Percentiles rank a stretch among this genome's conserved stretches.
Evolutionary conservation across 2,113 vertebrate species (phyloP).

Genomic region (Thermophis baileyi): DNA sequence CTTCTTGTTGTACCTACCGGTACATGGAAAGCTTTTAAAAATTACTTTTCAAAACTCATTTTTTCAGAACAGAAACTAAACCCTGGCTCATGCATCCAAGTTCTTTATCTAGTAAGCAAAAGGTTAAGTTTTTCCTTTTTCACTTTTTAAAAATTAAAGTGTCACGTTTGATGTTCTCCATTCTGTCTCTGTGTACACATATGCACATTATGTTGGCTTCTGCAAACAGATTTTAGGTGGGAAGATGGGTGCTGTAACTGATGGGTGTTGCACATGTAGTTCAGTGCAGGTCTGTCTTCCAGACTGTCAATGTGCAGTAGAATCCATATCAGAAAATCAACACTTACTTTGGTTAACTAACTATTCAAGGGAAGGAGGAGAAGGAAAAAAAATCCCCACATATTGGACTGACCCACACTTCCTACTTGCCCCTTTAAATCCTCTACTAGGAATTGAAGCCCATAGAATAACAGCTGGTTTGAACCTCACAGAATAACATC

Average conservation of each 20-base stretch:
- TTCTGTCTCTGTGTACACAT: neutral
- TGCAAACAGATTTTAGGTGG: neutral
- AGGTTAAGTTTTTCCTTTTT: neutral
- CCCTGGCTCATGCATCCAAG: neutral
- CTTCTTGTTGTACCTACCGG: neutral
- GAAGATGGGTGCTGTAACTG: neutral
- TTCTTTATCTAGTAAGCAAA: neutral
- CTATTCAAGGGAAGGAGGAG: neutral
- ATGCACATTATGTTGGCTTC: neutral
- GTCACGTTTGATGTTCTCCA: neutral
- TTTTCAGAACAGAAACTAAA: neutral
- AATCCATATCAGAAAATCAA: neutral
- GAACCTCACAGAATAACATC: neutral
- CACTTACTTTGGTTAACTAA: too few species aligned
- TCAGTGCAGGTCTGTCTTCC: neutral
- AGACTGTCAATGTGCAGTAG: neutral
- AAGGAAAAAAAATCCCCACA: neutral
- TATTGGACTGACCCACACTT: neutral
- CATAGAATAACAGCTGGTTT: neutral
- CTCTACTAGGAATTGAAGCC: neutral
- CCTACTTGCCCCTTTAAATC: neutral
- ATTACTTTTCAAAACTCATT: neutral
- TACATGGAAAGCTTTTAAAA: neutral
- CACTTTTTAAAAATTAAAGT: neutral
- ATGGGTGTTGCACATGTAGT: neutral